phyloP scores from a whole-genome alignment of 2,113 vertebrate species.

The Mirza zaza region DNA sequence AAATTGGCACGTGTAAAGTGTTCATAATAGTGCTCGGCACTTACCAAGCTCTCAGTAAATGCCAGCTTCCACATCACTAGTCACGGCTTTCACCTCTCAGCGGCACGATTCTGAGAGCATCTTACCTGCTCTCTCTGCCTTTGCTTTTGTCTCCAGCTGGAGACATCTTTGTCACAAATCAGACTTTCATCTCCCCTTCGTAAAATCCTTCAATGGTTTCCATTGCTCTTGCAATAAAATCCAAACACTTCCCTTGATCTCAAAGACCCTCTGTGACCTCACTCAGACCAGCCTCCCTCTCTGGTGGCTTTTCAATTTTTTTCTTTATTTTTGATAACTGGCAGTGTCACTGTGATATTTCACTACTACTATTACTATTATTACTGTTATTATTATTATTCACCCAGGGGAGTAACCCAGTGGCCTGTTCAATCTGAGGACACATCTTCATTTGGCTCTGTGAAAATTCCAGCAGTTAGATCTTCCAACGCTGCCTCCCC shows the following conservation, averaged over 20 bases:
- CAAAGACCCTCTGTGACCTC: not conserved
- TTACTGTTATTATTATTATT: too few relatives aligned
- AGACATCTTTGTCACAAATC: not conserved
- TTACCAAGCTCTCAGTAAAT: not conserved
- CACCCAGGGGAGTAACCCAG: not conserved
- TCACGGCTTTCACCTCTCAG: not conserved
- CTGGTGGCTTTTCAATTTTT: not conserved
- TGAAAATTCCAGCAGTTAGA: not conserved
- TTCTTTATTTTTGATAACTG: not conserved
- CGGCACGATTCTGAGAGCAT: too few relatives aligned
- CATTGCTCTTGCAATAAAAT: not conserved
- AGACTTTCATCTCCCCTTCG: not conserved
- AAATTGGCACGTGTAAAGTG: accelerated
- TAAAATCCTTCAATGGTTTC: not conserved
- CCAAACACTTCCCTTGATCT: not conserved
- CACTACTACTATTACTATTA: not conserved
- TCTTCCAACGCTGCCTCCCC: not conserved
- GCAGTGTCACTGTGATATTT: not conserved
- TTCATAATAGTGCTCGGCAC: not conserved
- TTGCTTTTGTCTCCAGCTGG: not conserved
- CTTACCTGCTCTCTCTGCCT: not conserved
- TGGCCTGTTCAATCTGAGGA: not conserved
- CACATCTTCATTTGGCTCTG: not conserved
- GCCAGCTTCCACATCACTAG: accelerated
- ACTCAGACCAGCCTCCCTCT: not conserved